A percentile compares a stretch with the other conserved stretches of the same genome.
These are phyloP conservation scores for Isurus oxyrinchus DNA, from an alignment of 2,113 vertebrate genomes.

Conservation along the genomic window DNA sequence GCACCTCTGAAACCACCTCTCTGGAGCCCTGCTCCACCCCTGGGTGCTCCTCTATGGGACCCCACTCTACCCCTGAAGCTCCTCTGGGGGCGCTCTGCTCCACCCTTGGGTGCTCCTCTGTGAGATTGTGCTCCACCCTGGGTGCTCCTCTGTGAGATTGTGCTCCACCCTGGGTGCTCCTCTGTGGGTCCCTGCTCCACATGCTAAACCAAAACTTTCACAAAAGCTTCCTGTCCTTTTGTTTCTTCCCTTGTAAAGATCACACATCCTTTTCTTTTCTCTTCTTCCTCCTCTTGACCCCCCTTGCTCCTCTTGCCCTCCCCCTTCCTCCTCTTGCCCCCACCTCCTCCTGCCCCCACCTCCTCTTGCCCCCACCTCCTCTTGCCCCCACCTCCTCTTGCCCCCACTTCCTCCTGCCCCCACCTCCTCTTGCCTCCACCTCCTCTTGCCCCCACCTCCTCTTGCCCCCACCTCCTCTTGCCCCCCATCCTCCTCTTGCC, in stretches of 20 bases:
- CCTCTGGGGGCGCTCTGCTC: neutral
- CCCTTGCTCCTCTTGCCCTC: neutral
- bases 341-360: constrained; percentile 37
- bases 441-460: too few species aligned
- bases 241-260: neutral
- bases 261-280: too few species aligned
- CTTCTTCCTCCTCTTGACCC: neutral
- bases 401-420: neutral
- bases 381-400: too few species aligned
- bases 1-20: neutral
- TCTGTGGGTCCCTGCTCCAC: neutral
- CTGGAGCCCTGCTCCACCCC: neutral
- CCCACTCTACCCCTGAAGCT: too few species aligned
- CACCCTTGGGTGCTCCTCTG: neutral
- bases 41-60: neutral
- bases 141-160: too few species aligned
- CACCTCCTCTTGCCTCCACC: neutral
- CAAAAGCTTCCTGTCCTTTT: neutral
- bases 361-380: neutral
- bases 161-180: neutral
- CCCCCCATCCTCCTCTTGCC: too few species aligned
- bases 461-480: too few species aligned
- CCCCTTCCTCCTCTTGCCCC: constrained; percentile 40
- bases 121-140: too few species aligned
- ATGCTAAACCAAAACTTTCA: neutral